These are phyloP conservation scores for Diabrotica undecimpunctata DNA, from an alignment of 1,140 invertebrate species.

Conservation along the genomic window DNA sequence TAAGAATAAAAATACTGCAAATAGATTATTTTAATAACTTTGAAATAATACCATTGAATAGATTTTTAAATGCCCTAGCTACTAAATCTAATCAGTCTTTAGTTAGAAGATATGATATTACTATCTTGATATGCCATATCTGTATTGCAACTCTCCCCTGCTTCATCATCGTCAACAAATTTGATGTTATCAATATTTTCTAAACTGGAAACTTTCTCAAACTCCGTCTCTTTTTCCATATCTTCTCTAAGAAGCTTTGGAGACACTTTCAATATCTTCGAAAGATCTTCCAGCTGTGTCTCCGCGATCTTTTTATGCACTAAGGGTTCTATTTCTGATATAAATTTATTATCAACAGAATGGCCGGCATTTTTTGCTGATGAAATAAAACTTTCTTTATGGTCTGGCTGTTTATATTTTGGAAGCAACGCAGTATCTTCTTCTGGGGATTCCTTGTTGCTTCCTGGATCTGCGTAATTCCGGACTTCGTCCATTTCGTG, in stretches of 20 bases:
- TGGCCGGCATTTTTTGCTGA: not conserved
- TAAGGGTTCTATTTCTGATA: conserved; percentile 22
- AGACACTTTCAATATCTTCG: conserved; percentile 30
- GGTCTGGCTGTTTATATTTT: conserved; percentile 25
- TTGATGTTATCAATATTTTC: conserved; percentile 50
- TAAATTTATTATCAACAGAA: conserved; percentile 24
- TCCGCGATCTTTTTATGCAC: conserved; percentile 29
- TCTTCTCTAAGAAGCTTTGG: conserved; percentile 21
- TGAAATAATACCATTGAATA: no score
- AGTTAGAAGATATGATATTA: conserved; percentile 39
- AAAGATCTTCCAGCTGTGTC: conserved; percentile 41
- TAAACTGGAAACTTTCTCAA: conserved; percentile 48
- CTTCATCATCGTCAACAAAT: conserved; percentile 52
- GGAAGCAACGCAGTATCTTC: conserved; percentile 38
- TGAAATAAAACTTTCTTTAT: conserved; percentile 31
- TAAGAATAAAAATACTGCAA: no score
- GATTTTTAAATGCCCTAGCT: no score
- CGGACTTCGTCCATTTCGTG: conserved; percentile 37
- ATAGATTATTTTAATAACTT: no score
- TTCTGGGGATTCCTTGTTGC: conserved; percentile 45
- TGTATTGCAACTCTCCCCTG: conserved; percentile 34
- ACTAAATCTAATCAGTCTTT: conserved; percentile 24
- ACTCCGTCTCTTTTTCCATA: conserved; percentile 50
- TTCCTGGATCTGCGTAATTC: conserved; percentile 40
- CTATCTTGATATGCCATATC: conserved; percentile 42